Conservation (phyloP, 2,888 invertebrate genomes). For the Leptopilina drosophilae region DNA sequence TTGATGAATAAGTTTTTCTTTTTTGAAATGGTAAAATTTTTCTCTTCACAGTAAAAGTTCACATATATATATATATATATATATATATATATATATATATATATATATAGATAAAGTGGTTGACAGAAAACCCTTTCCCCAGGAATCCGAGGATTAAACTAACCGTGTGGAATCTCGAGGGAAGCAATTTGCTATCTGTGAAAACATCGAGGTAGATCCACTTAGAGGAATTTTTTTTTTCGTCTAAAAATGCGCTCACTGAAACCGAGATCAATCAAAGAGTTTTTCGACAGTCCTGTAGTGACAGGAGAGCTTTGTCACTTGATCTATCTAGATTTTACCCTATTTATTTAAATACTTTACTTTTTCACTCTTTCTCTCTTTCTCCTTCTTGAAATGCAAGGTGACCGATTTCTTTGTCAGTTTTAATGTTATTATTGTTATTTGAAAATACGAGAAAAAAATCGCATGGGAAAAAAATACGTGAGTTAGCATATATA, state of each 20-base stretch:
- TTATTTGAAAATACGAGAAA: too few species aligned
- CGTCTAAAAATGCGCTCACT: conserved; percentile 58
- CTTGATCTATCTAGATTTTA: conserved; percentile 46
- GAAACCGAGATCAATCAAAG: conserved; percentile 45
- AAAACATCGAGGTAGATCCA: conserved; percentile 69
- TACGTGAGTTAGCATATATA: conserved; percentile 16
- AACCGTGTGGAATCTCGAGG: conserved; percentile 29
- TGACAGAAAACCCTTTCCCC: conserved; percentile 61
- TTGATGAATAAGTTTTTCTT: not conserved
- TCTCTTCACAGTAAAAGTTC: conserved; percentile 35
- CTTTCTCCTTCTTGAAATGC: not conserved
- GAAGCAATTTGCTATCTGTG: conserved; percentile 62
- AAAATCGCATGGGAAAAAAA: conserved; percentile 13
- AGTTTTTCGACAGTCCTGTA: conserved; percentile 51
- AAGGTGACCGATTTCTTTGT: conserved; percentile 21
- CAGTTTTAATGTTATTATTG: not conserved
- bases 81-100: too few species aligned
- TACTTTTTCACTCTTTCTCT: not conserved
- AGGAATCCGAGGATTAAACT: conserved; percentile 54
- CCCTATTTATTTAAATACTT: conserved; percentile 47
- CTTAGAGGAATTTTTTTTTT: conserved; percentile 69
- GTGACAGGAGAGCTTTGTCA: conserved; percentile 63
- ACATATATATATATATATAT: too few species aligned
- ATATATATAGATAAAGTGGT: conserved; percentile 60
- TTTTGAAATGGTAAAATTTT: conserved; percentile 23